Conservation (phyloP, 2,797 vertebrate species). For the Channallabes apus region DNA sequence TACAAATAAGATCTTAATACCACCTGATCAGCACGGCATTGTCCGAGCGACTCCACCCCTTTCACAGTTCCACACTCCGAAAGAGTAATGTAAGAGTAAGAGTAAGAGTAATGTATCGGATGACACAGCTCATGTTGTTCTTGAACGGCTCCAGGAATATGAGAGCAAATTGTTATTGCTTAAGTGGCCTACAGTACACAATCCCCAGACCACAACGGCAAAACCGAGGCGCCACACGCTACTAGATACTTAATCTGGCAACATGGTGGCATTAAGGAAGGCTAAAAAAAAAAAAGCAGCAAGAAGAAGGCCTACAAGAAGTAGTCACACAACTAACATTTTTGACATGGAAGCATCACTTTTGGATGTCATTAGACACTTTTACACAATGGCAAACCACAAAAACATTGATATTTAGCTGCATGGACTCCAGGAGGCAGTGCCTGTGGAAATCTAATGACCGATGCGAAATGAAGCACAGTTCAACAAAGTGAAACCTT, state of each 20-base stretch:
- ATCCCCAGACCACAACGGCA: not conserved
- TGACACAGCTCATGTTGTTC: not conserved
- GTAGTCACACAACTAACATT: not conserved
- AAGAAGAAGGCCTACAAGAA: not conserved
- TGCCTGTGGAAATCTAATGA: conserved; percentile 13
- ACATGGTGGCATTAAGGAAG: conserved; percentile 1
- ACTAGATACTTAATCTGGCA: conserved; percentile 20
- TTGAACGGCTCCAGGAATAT: conserved; percentile 10
- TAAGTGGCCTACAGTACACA: not conserved
- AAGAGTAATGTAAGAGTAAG: too few species aligned
- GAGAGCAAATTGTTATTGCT: conserved; percentile 16
- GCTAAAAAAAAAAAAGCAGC: too few species aligned
- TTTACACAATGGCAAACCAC: not conserved
- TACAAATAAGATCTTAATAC: not conserved
- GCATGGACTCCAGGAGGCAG: conserved; percentile 6
- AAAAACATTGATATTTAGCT: conserved; percentile 1
- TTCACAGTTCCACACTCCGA: not conserved
- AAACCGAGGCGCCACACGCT: not conserved
- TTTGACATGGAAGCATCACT: not conserved
- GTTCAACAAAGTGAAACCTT: conserved; percentile 33
- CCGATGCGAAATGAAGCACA: conserved; percentile 34
- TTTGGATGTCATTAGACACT: not conserved
- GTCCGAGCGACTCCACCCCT: not conserved
- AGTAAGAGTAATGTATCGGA: not conserved
- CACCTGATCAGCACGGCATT: not conserved